Evolutionary conservation across 2,888 invertebrate species (phyloP).

Genomic region (Dinocampus coccinellae): DNA sequence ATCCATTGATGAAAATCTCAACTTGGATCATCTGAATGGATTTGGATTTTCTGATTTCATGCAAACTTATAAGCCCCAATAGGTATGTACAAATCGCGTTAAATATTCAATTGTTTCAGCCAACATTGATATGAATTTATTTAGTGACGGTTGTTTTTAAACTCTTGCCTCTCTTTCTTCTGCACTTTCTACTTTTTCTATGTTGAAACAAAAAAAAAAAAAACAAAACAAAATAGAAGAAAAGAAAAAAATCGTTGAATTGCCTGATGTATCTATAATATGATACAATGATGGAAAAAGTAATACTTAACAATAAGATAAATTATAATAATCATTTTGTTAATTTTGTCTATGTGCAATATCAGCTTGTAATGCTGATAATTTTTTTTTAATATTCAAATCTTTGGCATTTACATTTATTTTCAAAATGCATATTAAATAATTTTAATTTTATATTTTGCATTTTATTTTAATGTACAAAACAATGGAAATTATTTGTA

Average conservation of each 20-base stretch:
- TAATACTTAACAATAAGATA: too few species aligned
- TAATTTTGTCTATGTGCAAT: background rate
- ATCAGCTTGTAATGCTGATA: background rate
- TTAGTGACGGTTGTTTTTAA: background rate
- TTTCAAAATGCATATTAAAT: background rate
- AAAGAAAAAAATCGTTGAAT: background rate
- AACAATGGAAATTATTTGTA: background rate
- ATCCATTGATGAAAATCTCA: constrained; percentile 66
- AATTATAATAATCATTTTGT: background rate
- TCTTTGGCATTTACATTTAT: background rate
- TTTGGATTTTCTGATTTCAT: constrained; percentile 65
- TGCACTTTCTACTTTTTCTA: background rate
- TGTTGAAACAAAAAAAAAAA: too few species aligned
- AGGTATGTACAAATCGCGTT: constrained; percentile 49
- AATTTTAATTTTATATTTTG: background rate
- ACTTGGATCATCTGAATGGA: constrained; percentile 62
- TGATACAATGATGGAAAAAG: background rate
- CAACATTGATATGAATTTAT: background rate
- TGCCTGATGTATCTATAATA: background rate
- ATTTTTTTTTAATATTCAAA: background rate
- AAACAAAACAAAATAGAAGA: too few species aligned
- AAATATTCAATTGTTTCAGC: constrained; percentile 3
- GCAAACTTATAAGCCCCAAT: constrained; percentile 64
- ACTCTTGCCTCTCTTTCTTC: background rate
- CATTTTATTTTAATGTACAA: background rate